phyloP scores from a whole-genome alignment of 64 coral and sea anemone species.

The Montipora efflorescens region DNA sequence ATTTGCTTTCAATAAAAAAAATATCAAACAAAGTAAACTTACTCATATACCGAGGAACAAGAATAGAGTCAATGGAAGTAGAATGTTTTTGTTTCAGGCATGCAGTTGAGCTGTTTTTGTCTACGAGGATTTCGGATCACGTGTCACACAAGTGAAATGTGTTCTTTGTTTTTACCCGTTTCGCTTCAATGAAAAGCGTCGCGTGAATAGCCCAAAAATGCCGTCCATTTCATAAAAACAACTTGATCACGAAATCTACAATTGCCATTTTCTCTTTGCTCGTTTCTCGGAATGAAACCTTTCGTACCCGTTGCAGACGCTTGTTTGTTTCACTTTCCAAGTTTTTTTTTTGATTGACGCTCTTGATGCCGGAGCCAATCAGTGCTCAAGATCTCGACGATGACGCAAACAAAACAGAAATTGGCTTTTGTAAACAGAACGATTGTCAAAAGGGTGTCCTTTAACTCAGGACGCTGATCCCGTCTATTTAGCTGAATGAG shows the following conservation, averaged over 20 bases:
- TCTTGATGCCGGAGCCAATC: slow-evolving; percentile 12
- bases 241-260: slow-evolving; percentile 10
- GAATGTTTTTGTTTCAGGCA: slow-evolving; percentile 39
- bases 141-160: slow-evolving; percentile 8
- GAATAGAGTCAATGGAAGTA: too few relatives aligned
- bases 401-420: slow-evolving; percentile 48
- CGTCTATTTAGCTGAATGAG: slow-evolving; percentile 13
- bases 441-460: slow-evolving; percentile 8
- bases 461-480: neutral
- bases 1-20: neutral
- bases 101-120: slow-evolving; percentile 32
- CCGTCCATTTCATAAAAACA: slow-evolving; percentile 5
- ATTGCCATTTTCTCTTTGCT: neutral
- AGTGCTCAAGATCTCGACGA: neutral
- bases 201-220: neutral
- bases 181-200: slow-evolving; percentile 10
- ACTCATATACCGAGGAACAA: neutral
- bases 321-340: slow-evolving; percentile 56
- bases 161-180: neutral
- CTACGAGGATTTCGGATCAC: slow-evolving; percentile 30
- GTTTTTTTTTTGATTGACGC: slow-evolving; percentile 26
- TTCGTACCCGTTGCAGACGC: slow-evolving; percentile 28
- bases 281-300: neutral
- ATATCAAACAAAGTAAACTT: neutral
- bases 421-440: slow-evolving; percentile 46